A percentile compares a stretch with the other conserved stretches of the same genome.
phyloP scores from a whole-genome alignment of 2,113 vertebrate species.

The Pseudorhombus dupliciocellatus region DNA sequence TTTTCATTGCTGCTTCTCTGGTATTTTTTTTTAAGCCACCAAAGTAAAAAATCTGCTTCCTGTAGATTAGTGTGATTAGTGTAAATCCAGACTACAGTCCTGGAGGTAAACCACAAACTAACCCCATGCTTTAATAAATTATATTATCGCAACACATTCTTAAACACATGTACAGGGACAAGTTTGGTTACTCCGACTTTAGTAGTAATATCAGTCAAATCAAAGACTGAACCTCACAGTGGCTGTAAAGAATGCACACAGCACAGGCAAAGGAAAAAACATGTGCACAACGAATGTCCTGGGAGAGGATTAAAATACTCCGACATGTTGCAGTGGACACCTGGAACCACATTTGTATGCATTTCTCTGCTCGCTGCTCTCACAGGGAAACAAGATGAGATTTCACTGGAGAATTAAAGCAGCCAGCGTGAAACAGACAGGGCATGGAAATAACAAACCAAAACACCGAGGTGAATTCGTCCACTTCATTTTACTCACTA shows the following conservation, averaged over 20 bases:
- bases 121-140: not conserved
- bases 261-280: not conserved
- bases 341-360: constrained; percentile 41
- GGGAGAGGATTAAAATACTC: constrained; percentile 7
- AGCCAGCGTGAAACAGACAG: constrained; percentile 1
- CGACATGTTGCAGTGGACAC: constrained; percentile 26
- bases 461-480: constrained; percentile 11
- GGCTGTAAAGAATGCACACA: not conserved
- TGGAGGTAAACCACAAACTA: not conserved
- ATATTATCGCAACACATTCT: too few relatives aligned
- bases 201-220: too few relatives aligned
- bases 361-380: constrained; percentile 23
- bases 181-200: too few relatives aligned
- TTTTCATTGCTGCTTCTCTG: not conserved
- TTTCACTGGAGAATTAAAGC: constrained; percentile 10
- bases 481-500: not conserved
- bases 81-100: not conserved
- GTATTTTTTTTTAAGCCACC: not conserved
- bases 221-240: too few relatives aligned
- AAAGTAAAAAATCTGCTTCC: not conserved
- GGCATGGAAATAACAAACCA: constrained; percentile 11
- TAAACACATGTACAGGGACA: too few relatives aligned
- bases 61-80: not conserved
- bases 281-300: not conserved
- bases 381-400: constrained; percentile 26